These are phyloP conservation scores for Synanthedon vespiformis DNA, from an alignment of 2,888 invertebrate genomes.

Conservation along the genomic window DNA sequence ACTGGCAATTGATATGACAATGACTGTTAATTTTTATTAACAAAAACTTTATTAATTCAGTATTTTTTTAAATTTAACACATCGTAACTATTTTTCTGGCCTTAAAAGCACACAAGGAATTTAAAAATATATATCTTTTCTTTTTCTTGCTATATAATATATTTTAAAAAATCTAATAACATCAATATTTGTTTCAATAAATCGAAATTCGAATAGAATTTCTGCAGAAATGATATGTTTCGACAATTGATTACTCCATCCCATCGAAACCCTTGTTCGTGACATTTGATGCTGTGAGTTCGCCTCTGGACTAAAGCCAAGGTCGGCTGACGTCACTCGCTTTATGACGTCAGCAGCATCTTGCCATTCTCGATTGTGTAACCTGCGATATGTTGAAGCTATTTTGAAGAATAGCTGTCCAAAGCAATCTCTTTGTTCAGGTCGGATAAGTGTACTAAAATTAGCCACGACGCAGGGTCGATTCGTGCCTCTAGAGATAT, in stretches of 20 bases:
- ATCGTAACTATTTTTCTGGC: too few relatives aligned
- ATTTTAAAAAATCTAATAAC: too few relatives aligned
- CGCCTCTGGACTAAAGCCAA: constrained; percentile 14
- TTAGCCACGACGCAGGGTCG: constrained; percentile 4
- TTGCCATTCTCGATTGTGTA: constrained; percentile 3
- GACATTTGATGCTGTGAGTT: constrained; percentile 1
- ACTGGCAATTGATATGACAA: too few relatives aligned
- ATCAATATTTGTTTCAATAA: too few relatives aligned
- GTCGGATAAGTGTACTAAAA: constrained; percentile 5
- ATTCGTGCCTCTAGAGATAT: constrained; percentile 6
- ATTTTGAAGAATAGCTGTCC: constrained; percentile 9
- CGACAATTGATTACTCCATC: background rate
- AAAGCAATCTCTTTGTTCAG: constrained; percentile 6
- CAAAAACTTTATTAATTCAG: too few relatives aligned
- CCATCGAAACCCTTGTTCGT: background rate
- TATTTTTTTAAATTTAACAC: too few relatives aligned
- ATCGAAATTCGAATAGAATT: too few relatives aligned
- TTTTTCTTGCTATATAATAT: too few relatives aligned
- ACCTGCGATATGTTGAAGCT: constrained; percentile 5
- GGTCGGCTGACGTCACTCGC: constrained; percentile 23
- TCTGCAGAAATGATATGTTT: background rate
- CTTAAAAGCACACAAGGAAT: too few relatives aligned
- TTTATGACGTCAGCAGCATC: constrained; percentile 16
- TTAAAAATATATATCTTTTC: too few relatives aligned
- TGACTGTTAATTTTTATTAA: too few relatives aligned